These are phyloP conservation scores for Cassiopea andromeda DNA, from an alignment of 30 jellyfish, hydroid and myxozoan species.

Conservation along the genomic window DNA sequence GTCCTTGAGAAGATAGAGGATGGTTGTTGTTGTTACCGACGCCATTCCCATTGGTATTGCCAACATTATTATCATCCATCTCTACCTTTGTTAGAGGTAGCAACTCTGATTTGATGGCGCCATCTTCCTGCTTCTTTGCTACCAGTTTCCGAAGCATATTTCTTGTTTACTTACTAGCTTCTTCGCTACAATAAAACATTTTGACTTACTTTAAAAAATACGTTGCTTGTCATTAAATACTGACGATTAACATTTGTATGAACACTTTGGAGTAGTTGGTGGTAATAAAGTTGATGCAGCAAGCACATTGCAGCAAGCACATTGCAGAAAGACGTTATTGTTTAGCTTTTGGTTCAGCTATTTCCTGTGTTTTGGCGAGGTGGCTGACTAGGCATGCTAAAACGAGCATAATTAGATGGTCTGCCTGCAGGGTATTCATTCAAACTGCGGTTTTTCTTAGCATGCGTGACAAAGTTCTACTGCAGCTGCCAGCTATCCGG, in stretches of 20 bases:
- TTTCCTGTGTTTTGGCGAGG: too few relatives aligned
- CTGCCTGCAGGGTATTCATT: too few relatives aligned
- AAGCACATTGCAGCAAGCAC: too few relatives aligned
- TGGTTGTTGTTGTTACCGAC: neutral
- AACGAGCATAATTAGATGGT: too few relatives aligned
- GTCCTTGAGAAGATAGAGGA: neutral
- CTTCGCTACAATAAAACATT: neutral
- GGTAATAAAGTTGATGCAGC: too few relatives aligned
- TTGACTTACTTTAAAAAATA: neutral
- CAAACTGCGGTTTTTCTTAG: too few relatives aligned
- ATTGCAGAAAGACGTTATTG: too few relatives aligned
- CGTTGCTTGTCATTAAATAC: neutral
- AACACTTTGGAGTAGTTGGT: too few relatives aligned
- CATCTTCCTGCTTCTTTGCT: slow-evolving; percentile 68
- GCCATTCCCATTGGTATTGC: neutral
- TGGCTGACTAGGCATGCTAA: too few relatives aligned
- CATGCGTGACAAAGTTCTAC: too few relatives aligned
- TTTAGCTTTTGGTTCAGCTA: too few relatives aligned
- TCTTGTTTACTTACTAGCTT: neutral
- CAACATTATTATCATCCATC: slow-evolving; percentile 2
- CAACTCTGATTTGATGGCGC: slow-evolving; percentile 62
- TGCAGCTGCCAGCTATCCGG: neutral
- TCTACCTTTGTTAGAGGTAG: slow-evolving; percentile 60
- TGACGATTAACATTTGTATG: neutral
- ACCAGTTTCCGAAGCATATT: slow-evolving; percentile 63